Evolutionary conservation across 2,113 vertebrate genomes (phyloP), one percentile per base, ranked within the genome.

Genomic region (Acrocephalus kingi): DNA sequence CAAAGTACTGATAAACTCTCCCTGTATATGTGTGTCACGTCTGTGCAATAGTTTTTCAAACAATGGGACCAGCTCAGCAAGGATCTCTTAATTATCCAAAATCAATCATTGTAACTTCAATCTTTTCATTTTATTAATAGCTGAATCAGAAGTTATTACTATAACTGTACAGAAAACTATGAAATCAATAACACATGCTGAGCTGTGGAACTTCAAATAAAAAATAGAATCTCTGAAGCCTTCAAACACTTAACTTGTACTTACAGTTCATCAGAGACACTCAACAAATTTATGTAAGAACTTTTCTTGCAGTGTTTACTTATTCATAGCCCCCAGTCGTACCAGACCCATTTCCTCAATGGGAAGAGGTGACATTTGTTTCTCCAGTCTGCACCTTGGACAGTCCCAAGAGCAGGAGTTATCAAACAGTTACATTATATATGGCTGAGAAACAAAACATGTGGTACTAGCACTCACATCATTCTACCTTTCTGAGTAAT

Each of bases 281-380:
- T 68, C 15, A 56, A 33, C 1, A 61, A 64, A 79, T 56, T 76
- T 46, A 56, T 62, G 9, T 43, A 56, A 94, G 35, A 68, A 22
- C 19, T 62, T 61, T 54, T 54, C 24, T 83, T 85, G 8, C 7
- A 68, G 27, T 58, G 13, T 74, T 77, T 80, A 27, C 13, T 61
- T 88, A 49, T 43, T 85, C 22, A 55, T 5, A 7, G 20, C 16
- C 41, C 33, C 13, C 33, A 58, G 49, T 20, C 43, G 27, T 22
- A 77, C n/a, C n/a, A 54, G 17, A 41, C 5, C 8, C 2, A 2
- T 23, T 56, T 84, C 35, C 33, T 59, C 41, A 25, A 0, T 0
- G 0, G 28, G 8, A 74, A 12, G 6, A 31, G 5, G 8, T 45
- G 20, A 49, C 9, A 15, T 11, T 33, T 72, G 4, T 37, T 41